Conservation (phyloP, 2,888 invertebrate genomes). For the Lasiommata megera region DNA sequence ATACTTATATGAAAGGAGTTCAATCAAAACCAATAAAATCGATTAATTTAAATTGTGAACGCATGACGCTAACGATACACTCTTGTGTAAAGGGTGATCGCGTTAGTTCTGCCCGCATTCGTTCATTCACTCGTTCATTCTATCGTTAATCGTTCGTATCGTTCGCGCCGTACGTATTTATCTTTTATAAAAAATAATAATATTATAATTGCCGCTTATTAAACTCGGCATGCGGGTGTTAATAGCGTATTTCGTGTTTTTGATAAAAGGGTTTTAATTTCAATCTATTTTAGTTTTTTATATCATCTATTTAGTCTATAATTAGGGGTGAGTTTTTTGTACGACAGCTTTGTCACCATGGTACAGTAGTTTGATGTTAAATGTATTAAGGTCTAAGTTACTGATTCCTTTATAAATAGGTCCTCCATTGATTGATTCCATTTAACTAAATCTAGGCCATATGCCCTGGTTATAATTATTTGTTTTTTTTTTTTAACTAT, state of each 20-base stretch:
- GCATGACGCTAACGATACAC: constrained; percentile 36
- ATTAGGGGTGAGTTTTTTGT: not conserved
- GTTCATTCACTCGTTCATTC: constrained; percentile 40
- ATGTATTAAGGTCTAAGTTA: too few species aligned
- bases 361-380: too few species aligned
- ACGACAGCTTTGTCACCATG: too few species aligned
- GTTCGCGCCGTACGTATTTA: constrained; percentile 46
- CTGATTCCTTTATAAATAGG: too few species aligned
- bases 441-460: too few species aligned
- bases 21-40: constrained; percentile 31
- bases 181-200: constrained; percentile 73
- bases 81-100: constrained; percentile 65
- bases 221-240: constrained; percentile 67
- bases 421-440: too few species aligned
- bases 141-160: constrained; percentile 31
- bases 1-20: constrained; percentile 4
- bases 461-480: too few species aligned
- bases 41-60: constrained; percentile 26
- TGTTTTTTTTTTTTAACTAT: too few species aligned
- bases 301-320: not conserved
- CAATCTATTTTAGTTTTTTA: constrained; percentile 8
- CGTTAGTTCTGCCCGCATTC: constrained; percentile 73
- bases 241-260: constrained; percentile 28
- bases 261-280: constrained; percentile 29
- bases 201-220: constrained; percentile 75